Base-by-base conservation (phyloP, 1,140 invertebrate species). In the Nebria ingens region DNA sequence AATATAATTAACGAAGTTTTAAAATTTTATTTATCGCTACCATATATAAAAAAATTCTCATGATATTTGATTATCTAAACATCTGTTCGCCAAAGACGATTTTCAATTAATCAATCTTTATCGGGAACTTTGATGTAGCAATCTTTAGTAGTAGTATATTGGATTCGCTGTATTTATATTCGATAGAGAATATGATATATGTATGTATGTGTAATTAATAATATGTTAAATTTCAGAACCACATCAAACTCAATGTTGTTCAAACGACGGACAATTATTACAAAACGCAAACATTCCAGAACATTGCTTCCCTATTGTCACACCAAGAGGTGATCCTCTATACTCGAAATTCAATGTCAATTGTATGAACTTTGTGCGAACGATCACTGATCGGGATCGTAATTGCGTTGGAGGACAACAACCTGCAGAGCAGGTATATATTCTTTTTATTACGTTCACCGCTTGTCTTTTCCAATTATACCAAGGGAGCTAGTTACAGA, bases 321-420 rank as follows among this genome's bases (percentile, higher is more conserved):
- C 97, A 11, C 86, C 92, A 1, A 66, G 75, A 0, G 79, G 91
- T 61, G 95, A 98, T 73, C 87, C 85, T 0, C 79, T 88, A n/a
- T 89, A 87, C 62, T 71, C 74, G 1, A 76, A 77, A 53, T 79
- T 76, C 25, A 78, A 83, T 15, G 84, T 82, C 13, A 76, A 82
- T 53, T 94, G 91, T 65, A 81, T 92, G 71, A 91, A 91, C 72
- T 92, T 93, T 65, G 86, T 92, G 1, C 78, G 91, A 58, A 89
- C 86, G 9, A 81, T 80, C 2, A 85, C 82, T 2, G 85, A 87
- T 57, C 73, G 79, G 40, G 83, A 83, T 61, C 76, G 78, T 55
- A 80, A 80, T 52, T 89, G 87, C 62, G 75, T 77, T 0, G 66
- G 73, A n/a, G 71, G 74, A 4, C 71, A 76, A 13, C 68, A 71